Conservation (phyloP, 2,888 invertebrate species). For the Eueremaeus valkanovi region DNA sequence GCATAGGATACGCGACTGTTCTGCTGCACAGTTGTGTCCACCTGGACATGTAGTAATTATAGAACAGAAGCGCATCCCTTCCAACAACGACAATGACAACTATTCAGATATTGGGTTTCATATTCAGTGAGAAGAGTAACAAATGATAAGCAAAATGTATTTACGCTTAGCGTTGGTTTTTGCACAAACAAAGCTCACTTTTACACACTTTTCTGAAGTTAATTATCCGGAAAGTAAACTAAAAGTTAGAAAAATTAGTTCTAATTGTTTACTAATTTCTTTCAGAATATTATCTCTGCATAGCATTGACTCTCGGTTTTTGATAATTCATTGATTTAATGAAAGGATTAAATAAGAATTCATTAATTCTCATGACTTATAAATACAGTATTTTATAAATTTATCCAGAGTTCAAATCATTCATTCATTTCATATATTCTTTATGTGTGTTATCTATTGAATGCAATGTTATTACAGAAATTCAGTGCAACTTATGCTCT, state of each 20-base stretch:
- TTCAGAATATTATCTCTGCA: too few relatives aligned
- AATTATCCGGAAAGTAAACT: constrained; percentile 19
- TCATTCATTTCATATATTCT: too few relatives aligned
- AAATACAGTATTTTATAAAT: too few relatives aligned
- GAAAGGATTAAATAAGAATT: too few relatives aligned
- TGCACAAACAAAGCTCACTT: constrained; percentile 1
- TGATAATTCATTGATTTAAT: too few relatives aligned
- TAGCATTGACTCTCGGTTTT: too few relatives aligned
- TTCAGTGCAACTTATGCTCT: constrained; percentile 1
- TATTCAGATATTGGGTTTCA: constrained; percentile 20
- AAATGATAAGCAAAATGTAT: neutral
- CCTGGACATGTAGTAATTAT: constrained; percentile 32
- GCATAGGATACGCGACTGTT: neutral
- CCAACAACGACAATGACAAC: constrained; percentile 1
- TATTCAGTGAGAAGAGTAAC: constrained; percentile 28
- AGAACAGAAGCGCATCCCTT: constrained; percentile 3
- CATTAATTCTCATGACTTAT: too few relatives aligned
- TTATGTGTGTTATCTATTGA: neutral
- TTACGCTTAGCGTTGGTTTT: constrained; percentile 8
- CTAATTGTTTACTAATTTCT: neutral
- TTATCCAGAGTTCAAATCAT: too few relatives aligned
- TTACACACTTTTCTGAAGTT: neutral
- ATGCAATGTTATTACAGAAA: too few relatives aligned
- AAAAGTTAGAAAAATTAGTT: neutral
- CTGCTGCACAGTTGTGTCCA: constrained; percentile 31